Evolutionary conservation across 2,797 vertebrate genomes (phyloP).

Genomic region (Lacerta agilis): DNA sequence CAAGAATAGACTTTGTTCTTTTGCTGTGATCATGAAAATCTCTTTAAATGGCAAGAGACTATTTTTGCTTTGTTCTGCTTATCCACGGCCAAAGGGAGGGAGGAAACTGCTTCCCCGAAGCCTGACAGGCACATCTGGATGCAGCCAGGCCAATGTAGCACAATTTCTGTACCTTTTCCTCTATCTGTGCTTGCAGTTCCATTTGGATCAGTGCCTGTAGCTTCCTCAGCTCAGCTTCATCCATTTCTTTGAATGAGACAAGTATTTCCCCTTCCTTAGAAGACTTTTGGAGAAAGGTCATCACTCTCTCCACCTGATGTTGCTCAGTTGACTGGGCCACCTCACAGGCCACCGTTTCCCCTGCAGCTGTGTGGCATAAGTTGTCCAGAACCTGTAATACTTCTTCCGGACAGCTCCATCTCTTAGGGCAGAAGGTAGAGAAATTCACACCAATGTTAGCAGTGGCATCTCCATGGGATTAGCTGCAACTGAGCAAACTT

Average conservation of each 20-base stretch:
- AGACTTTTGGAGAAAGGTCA: constrained; percentile 50
- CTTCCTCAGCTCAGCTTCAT: constrained; percentile 42
- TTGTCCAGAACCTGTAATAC: constrained; percentile 21
- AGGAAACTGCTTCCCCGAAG: too few species aligned
- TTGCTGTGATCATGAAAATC: too few species aligned
- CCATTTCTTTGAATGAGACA: background rate
- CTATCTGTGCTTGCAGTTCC: constrained; percentile 48
- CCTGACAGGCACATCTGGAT: too few species aligned
- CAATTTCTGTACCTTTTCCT: constrained; percentile 57
- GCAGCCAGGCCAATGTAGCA: too few species aligned
- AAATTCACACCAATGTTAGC: background rate
- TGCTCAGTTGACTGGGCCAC: constrained; percentile 21
- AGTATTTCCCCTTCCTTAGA: constrained; percentile 35
- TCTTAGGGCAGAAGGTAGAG: background rate
- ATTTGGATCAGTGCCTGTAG: constrained; percentile 43
- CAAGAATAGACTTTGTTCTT: too few species aligned
- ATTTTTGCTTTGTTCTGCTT: too few species aligned
- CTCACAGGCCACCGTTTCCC: constrained; percentile 36
- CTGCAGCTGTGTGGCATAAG: background rate
- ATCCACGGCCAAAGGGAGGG: too few species aligned
- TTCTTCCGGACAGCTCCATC: background rate
- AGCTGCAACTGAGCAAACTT: background rate
- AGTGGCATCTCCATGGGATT: background rate
- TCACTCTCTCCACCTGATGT: constrained; percentile 33
- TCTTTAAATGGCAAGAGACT: too few species aligned